Percentiles rank a stretch among this genome's conserved stretches.
Evolutionary conservation across 2,888 invertebrate genomes (phyloP).

Genomic region (Apamea monoglypha): DNA sequence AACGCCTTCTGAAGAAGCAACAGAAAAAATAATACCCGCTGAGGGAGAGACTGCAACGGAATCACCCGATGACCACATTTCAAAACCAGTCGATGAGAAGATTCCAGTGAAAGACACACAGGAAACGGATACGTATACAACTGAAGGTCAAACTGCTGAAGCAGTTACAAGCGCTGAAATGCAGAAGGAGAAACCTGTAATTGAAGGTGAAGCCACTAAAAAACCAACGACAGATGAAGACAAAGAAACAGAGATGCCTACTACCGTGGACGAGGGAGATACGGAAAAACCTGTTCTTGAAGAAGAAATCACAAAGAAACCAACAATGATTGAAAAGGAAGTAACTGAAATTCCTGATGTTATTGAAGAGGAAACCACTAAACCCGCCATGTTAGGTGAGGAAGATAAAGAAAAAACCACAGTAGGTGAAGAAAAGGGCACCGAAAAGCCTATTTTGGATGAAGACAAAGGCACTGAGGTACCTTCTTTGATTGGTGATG

Average conservation of each 20-base stretch:
- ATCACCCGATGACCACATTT: conserved; percentile 19
- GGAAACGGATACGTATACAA: conserved; percentile 28
- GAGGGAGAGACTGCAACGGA: conserved; percentile 18
- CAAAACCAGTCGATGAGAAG: conserved; percentile 14
- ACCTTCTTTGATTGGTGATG: conserved; percentile 34
- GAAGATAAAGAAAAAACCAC: conserved; percentile 10
- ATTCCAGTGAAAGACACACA: conserved; percentile 33
- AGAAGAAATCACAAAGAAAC: conserved; percentile 27
- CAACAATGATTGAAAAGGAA: conserved; percentile 39
- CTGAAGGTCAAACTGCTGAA: conserved; percentile 35
- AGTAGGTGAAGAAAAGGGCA: conserved; percentile 8
- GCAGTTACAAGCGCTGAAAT: conserved; percentile 21
- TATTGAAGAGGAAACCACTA: conserved; percentile 16
- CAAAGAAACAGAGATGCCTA: conserved; percentile 15
- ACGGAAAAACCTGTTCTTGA: conserved; percentile 30
- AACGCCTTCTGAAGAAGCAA: conserved; percentile 30
- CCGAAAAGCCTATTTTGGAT: background rate
- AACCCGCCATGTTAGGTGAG: background rate
- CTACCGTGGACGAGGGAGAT: conserved; percentile 3
- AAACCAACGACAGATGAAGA: conserved; percentile 7
- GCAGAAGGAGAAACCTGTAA: conserved; percentile 27
- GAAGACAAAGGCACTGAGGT: conserved; percentile 2
- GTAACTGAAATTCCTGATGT: conserved; percentile 34
- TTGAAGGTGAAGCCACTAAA: conserved; percentile 20
- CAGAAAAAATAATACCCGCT: conserved; percentile 36